Percentiles rank a stretch among this genome's conserved stretches.
phyloP scores from a whole-genome alignment of 2,113 vertebrate species.

The Oryzias celebensis region DNA sequence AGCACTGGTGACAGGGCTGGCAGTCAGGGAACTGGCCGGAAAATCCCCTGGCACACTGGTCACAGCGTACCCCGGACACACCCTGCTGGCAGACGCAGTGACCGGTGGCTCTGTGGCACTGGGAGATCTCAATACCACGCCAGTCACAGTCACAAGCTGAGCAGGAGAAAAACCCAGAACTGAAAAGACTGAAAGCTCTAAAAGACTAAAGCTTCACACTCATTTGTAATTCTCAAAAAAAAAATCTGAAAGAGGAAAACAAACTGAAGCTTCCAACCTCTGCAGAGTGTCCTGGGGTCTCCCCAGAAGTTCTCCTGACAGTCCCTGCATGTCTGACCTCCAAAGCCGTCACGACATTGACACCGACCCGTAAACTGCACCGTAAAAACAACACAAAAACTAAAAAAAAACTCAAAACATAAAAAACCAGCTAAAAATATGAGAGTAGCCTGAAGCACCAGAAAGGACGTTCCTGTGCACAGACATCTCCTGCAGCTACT shows the following conservation, averaged over 20 bases:
- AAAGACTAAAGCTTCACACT: no score
- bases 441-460: not conserved
- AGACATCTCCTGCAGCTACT: no score
- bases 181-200: no score
- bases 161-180: not conserved
- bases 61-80: slow-evolving; percentile 91
- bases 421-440: not conserved
- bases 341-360: slow-evolving; percentile 90
- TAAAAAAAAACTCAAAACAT: not conserved
- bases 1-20: slow-evolving; percentile 93
- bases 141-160: slow-evolving; percentile 94
- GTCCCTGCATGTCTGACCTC: slow-evolving; percentile 87
- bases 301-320: slow-evolving; percentile 97
- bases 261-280: slow-evolving; percentile 72
- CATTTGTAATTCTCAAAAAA: no score
- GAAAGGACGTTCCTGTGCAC: not conserved
- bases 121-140: slow-evolving; percentile 84
- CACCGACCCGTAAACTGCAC: slow-evolving; percentile 92
- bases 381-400: not conserved
- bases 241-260: no score
- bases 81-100: slow-evolving; percentile 91
- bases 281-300: slow-evolving; percentile 85
- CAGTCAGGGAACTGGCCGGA: slow-evolving; percentile 88
- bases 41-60: slow-evolving; percentile 95
- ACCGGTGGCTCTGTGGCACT: slow-evolving; percentile 87